Percentiles rank a stretch among this genome's conserved stretches.
These are phyloP conservation scores for Chaetodon trifascialis DNA, from an alignment of 2,113 vertebrate genomes.

Conservation along the genomic window DNA sequence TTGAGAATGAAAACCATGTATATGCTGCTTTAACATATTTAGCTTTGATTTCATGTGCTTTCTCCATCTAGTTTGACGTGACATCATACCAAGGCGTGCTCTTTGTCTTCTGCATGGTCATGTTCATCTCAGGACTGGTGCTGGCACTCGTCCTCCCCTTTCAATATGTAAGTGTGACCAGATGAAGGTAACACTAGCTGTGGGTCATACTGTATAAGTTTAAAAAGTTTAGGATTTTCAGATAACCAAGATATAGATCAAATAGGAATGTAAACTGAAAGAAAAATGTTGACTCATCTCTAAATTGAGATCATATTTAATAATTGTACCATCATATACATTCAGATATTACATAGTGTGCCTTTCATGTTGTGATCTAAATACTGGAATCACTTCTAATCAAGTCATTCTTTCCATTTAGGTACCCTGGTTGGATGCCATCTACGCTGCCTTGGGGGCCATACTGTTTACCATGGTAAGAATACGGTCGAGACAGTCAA, in stretches of 20 bases:
- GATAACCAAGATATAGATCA: neutral
- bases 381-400: conserved; percentile 14
- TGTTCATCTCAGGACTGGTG: conserved; percentile 90
- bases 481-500: neutral
- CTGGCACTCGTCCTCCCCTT: conserved; percentile 89
- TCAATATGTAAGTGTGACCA: conserved; percentile 87
- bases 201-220: neutral
- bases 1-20: neutral
- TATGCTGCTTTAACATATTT: neutral
- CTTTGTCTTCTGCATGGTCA: conserved; percentile 89
- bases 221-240: neutral
- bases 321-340: neutral
- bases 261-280: neutral
- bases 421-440: conserved; percentile 91
- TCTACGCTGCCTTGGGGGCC: conserved; percentile 90
- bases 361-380: neutral
- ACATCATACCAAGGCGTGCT: conserved; percentile 92
- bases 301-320: neutral
- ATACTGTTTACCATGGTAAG: conserved; percentile 93
- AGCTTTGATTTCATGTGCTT: conserved; percentile 29
- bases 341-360: neutral
- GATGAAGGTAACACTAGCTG: neutral
- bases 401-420: conserved; percentile 55
- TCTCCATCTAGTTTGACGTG: conserved; percentile 87
- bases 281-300: neutral